phyloP scores from a whole-genome alignment of 2,797 vertebrate genomes.

The Phalloptychus januarius region DNA sequence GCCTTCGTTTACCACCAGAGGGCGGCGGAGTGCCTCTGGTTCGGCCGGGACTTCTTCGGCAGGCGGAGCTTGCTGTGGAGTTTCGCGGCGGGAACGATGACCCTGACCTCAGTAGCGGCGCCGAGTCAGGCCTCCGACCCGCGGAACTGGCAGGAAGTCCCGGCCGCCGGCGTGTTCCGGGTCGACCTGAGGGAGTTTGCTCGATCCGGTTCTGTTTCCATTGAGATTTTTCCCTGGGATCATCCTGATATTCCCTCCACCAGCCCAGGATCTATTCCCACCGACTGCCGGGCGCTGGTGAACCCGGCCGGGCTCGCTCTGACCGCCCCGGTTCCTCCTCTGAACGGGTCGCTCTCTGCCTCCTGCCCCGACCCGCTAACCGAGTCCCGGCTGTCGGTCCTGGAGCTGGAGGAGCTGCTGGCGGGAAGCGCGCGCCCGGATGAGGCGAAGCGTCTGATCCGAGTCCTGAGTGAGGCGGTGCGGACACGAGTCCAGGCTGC shows the following conservation, averaged over 20 bases:
- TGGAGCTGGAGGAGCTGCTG: conserved; percentile 80
- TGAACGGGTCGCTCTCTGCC: conserved; percentile 79
- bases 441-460: conserved; percentile 75
- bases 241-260: conserved; percentile 17
- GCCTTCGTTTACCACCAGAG: conserved; percentile 91
- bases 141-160: conserved; percentile 87
- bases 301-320: conserved; percentile 77
- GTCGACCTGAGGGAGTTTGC: conserved; percentile 81
- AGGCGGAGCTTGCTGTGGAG: conserved; percentile 94
- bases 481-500: conserved; percentile 83
- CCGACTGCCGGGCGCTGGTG: conserved; percentile 59
- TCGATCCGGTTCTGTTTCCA: conserved; percentile 58
- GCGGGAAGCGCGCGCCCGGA: conserved; percentile 32
- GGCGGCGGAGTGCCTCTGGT: conserved; percentile 86
- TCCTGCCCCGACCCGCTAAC: background rate
- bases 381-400: conserved; percentile 35
- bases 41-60: conserved; percentile 95
- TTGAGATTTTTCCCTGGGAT: conserved; percentile 87
- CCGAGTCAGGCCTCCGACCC: conserved; percentile 18
- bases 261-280: conserved; percentile 69
- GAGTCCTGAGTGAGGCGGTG: conserved; percentile 85
- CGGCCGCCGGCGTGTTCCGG: conserved; percentile 88
- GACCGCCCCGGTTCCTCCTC: conserved; percentile 78
- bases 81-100: conserved; percentile 71
- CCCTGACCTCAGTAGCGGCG: conserved; percentile 82